Evolutionary conservation across 1,140 invertebrate species (phyloP).

Genomic region (Ooceraea biroi): DNA sequence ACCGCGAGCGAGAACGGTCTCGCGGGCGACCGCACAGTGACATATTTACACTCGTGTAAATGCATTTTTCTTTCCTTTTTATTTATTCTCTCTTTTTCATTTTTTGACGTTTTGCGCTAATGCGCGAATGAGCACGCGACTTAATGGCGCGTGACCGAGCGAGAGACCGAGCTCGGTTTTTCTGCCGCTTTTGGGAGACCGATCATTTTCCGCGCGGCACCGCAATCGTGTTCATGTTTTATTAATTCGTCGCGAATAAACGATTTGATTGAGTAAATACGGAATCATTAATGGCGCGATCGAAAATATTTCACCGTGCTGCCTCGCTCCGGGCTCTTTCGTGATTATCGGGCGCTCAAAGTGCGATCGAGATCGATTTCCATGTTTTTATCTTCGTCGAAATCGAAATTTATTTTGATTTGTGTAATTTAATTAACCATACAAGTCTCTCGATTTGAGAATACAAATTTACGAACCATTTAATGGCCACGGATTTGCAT

Average conservation of each 20-base stretch:
- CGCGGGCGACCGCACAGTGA: conserved; percentile 52
- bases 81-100: too few relatives aligned
- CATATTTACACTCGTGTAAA: conserved; percentile 58
- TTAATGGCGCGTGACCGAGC: conserved; percentile 58
- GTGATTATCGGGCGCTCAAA: background rate
- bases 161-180: conserved; percentile 39
- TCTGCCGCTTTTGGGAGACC: conserved; percentile 38
- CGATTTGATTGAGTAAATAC: conserved; percentile 14
- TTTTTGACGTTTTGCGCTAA: background rate
- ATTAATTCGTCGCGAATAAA: conserved; percentile 55
- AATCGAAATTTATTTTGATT: conserved; percentile 1
- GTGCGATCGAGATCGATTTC: background rate
- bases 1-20: conserved; percentile 30
- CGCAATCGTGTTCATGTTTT: conserved; percentile 46
- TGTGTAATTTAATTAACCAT: background rate
- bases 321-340: background rate
- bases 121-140: background rate
- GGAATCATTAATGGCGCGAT: conserved; percentile 10
- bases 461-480: background rate
- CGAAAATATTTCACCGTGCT: conserved; percentile 13
- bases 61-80: background rate
- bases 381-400: too few relatives aligned
- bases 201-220: conserved; percentile 38
- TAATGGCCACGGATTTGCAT: background rate
- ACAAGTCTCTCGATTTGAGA: background rate